Conservation (phyloP, 2,797 vertebrate species). For the Diglossa cyanea region DNA sequence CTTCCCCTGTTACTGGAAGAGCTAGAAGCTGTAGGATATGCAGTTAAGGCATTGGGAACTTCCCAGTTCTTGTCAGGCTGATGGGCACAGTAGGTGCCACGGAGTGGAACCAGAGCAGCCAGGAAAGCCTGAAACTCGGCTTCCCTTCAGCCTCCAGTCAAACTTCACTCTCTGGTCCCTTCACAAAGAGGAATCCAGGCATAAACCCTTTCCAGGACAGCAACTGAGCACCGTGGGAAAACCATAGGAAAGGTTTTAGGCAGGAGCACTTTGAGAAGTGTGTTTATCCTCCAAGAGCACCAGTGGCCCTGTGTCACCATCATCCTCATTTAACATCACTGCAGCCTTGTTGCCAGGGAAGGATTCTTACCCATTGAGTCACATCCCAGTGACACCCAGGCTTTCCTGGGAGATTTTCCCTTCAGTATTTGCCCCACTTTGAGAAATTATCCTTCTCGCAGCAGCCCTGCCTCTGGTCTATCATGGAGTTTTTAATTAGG, state of each 20-base stretch:
- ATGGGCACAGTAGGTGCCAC: no score
- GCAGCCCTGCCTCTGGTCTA: neutral
- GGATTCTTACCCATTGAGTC: neutral
- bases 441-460: neutral
- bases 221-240: neutral
- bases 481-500: neutral
- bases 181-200: neutral
- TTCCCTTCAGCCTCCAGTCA: neutral
- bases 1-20: neutral
- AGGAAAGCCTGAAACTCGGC: neutral
- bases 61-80: neutral
- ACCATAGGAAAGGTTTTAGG: neutral
- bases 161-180: accelerated
- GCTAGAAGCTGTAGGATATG: neutral
- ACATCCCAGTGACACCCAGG: neutral
- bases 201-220: neutral
- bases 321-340: neutral
- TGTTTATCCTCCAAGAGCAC: neutral
- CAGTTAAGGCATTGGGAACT: neutral
- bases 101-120: neutral
- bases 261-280: neutral
- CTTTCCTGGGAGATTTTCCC: neutral
- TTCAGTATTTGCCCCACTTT: neutral
- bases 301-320: neutral
- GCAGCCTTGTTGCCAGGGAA: neutral